These are phyloP conservation scores for Uromys caudimaculatus DNA, from an alignment of 2,797 vertebrate genomes.

Conservation along the genomic window DNA sequence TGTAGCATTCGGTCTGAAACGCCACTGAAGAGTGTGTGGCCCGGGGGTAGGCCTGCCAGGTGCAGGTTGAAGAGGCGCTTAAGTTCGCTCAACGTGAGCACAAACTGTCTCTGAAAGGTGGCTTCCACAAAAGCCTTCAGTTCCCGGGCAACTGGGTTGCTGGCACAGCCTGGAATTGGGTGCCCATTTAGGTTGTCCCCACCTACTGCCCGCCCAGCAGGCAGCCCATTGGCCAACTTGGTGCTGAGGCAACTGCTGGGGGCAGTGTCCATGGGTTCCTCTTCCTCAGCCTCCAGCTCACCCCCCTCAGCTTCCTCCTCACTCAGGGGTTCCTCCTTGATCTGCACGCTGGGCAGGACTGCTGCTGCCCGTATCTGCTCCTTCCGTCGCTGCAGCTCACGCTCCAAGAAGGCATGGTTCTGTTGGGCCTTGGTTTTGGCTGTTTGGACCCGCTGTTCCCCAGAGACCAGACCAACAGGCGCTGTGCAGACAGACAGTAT, in stretches of 20 bases:
- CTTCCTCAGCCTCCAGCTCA: slow-evolving; percentile 85
- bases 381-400: slow-evolving; percentile 89
- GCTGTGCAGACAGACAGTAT: slow-evolving; percentile 70
- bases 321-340: slow-evolving; percentile 93
- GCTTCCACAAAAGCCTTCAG: slow-evolving; percentile 94
- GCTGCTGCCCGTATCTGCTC: slow-evolving; percentile 46
- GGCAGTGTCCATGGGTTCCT: slow-evolving; percentile 93
- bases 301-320: slow-evolving; percentile 84
- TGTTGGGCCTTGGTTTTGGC: slow-evolving; percentile 92
- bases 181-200: slow-evolving; percentile 90
- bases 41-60: slow-evolving; percentile 94
- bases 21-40: slow-evolving; percentile 92
- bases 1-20: slow-evolving; percentile 97
- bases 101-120: slow-evolving; percentile 95
- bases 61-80: slow-evolving; percentile 98
- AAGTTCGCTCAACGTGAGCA: slow-evolving; percentile 97
- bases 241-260: slow-evolving; percentile 85
- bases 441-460: slow-evolving; percentile 92
- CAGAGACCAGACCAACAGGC: slow-evolving; percentile 89
- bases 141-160: slow-evolving; percentile 86
- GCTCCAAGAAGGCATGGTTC: slow-evolving; percentile 90
- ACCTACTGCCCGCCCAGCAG: slow-evolving; percentile 66
- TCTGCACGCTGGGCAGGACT: slow-evolving; percentile 71
- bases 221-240: slow-evolving; percentile 92
- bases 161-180: slow-evolving; percentile 81